Evolutionary conservation across 2,797 vertebrate genomes (phyloP).

Genomic region (Xiphorhynchus erythropygius): DNA sequence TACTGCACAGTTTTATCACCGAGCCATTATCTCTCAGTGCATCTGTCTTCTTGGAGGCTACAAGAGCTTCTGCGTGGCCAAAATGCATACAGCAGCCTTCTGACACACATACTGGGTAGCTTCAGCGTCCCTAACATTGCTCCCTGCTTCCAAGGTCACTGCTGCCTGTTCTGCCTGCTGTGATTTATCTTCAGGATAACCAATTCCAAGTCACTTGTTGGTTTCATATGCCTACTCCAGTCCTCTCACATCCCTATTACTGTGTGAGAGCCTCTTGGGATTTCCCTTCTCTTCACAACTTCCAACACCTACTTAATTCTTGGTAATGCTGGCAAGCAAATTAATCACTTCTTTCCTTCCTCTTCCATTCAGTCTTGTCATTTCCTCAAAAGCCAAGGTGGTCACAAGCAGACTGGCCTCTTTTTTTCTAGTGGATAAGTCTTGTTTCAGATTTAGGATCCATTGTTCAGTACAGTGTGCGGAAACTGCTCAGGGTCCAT

Average conservation of each 20-base stretch:
- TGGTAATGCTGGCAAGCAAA: background rate
- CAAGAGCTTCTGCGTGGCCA: background rate
- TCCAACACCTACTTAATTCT: background rate
- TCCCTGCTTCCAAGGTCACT: background rate
- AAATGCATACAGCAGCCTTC: background rate
- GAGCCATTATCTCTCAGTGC: background rate
- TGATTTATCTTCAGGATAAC: background rate
- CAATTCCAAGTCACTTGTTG: rapidly evolving
- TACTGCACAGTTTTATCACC: background rate
- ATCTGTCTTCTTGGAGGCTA: background rate
- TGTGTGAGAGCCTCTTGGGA: background rate
- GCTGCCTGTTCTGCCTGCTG: background rate
- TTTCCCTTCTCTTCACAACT: background rate
- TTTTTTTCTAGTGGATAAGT: rapidly evolving
- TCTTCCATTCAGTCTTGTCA: background rate
- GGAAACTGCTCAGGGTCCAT: background rate
- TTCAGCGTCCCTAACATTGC: background rate
- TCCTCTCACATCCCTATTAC: rapidly evolving
- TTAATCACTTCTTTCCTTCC: background rate
- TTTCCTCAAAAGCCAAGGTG: background rate
- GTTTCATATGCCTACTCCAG: background rate
- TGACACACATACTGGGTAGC: background rate
- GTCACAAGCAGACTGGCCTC: background rate
- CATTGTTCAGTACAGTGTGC: background rate
- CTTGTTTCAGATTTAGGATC: background rate